These are phyloP conservation scores for Leptobrachium ailaonicum DNA, from an alignment of 2,113 vertebrate genomes.

Conservation along the genomic window DNA sequence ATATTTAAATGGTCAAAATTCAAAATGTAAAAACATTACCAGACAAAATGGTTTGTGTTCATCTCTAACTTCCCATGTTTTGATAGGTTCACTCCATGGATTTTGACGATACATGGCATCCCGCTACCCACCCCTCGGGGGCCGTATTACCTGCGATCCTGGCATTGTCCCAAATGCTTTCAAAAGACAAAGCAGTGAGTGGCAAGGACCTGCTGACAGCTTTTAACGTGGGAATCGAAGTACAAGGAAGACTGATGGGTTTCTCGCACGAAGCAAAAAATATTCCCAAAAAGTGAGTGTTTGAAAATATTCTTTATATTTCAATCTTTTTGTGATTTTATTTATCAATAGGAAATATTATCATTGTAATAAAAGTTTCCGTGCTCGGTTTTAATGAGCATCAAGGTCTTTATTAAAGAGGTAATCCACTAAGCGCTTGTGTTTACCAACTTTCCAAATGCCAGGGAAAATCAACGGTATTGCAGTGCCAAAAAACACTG, in stretches of 20 bases:
- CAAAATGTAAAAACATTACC: not conserved
- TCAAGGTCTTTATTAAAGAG: no score
- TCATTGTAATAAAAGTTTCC: no score
- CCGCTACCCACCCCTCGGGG: constrained; percentile 85
- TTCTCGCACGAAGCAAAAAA: constrained; percentile 80
- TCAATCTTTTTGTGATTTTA: no score
- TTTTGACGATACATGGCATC: constrained; percentile 88
- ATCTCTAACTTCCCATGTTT: not conserved
- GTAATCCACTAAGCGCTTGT: no score
- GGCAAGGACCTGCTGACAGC: constrained; percentile 80
- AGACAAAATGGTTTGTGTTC: no score
- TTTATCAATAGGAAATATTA: no score
- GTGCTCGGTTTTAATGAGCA: no score
- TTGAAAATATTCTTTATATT: not conserved
- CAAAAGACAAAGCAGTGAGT: constrained; percentile 68
- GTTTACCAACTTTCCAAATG: no score
- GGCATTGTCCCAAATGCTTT: constrained; percentile 79
- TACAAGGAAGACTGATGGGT: constrained; percentile 83
- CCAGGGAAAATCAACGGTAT: no score
- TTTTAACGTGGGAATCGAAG: constrained; percentile 83
- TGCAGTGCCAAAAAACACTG: no score
- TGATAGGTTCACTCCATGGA: constrained; percentile 85
- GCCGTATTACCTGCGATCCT: constrained; percentile 81
- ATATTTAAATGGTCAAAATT: not conserved
- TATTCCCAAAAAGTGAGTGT: constrained; percentile 81